Percentiles rank a stretch among this genome's conserved stretches.
These are phyloP conservation scores for Phyto melanocephala DNA, from an alignment of 2,888 invertebrate genomes.

Conservation along the genomic window DNA sequence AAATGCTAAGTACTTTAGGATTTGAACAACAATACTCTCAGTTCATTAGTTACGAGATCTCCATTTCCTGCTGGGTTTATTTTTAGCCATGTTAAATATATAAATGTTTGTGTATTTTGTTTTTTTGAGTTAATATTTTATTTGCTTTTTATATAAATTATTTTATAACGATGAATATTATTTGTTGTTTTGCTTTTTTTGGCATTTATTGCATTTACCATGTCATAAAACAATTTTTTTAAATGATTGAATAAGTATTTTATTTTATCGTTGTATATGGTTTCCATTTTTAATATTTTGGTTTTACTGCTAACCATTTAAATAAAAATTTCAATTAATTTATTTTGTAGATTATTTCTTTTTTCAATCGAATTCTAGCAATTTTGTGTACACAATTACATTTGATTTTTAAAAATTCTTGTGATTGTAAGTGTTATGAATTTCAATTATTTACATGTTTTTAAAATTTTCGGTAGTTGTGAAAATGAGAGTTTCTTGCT, in stretches of 20 bases:
- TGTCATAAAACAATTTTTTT: slow-evolving; percentile 21
- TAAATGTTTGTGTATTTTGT: too few species aligned
- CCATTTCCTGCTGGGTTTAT: too few species aligned
- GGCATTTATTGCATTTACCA: slow-evolving; percentile 12
- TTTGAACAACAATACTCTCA: too few species aligned
- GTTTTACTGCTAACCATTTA: not conserved
- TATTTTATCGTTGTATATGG: slow-evolving; percentile 2
- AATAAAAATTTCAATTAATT: slow-evolving; percentile 2
- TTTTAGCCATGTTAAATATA: too few species aligned
- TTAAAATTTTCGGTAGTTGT: too few species aligned
- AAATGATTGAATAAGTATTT: slow-evolving; percentile 31
- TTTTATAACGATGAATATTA: not conserved
- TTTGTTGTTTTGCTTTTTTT: not conserved
- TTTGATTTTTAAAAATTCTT: slow-evolving; percentile 18
- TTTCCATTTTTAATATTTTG: not conserved
- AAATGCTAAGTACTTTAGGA: too few species aligned
- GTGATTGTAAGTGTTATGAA: too few species aligned
- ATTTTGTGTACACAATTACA: not conserved
- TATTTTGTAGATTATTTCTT: not conserved
- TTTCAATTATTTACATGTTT: too few species aligned
- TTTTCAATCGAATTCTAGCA: not conserved
- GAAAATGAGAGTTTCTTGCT: not conserved
- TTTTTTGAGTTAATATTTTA: not conserved
- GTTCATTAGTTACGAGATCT: too few species aligned
- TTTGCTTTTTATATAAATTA: not conserved